Evolutionary conservation across 2,888 invertebrate genomes (phyloP).

Genomic region (Maniola hyperantus): DNA sequence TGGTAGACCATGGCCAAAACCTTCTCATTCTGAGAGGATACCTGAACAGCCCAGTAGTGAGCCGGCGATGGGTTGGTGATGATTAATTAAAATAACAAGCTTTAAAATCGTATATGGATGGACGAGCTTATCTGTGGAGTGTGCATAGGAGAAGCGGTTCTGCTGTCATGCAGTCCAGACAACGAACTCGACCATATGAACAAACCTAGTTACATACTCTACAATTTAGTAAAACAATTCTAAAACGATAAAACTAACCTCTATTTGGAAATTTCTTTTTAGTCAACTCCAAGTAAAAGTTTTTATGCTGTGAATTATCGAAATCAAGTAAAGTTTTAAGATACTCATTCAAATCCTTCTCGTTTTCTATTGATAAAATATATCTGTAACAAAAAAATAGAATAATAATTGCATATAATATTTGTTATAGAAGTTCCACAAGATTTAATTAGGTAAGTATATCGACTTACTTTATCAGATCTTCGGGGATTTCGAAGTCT

Average conservation of each 20-base stretch:
- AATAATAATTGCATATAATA: not conserved
- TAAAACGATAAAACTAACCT: conserved; percentile 48
- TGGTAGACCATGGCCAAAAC: no score
- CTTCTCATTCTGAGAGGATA: no score
- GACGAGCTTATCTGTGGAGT: no score
- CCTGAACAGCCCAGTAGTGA: no score
- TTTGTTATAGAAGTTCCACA: not conserved
- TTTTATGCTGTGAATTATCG: conserved; percentile 84
- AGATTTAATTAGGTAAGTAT: not conserved
- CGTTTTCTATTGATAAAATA: conserved; percentile 87
- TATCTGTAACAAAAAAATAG: conserved; percentile 79
- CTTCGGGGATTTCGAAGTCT: conserved; percentile 86
- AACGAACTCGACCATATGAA: no score
- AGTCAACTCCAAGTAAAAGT: conserved; percentile 84
- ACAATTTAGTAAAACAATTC: not conserved
- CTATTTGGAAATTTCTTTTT: conserved; percentile 75
- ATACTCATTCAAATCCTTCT: conserved; percentile 89
- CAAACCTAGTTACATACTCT: no score
- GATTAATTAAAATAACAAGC: no score
- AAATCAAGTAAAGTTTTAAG: conserved; percentile 88
- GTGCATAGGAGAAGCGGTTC: no score
- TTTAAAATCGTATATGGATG: no score
- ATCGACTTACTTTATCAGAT: conserved; percentile 84
- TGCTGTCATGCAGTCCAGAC: no score
- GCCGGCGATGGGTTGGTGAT: no score